Evolutionary conservation across 1,140 invertebrate species (phyloP), one percentile per base, ranked within the genome.

Genomic region (Idris sp.): DNA sequence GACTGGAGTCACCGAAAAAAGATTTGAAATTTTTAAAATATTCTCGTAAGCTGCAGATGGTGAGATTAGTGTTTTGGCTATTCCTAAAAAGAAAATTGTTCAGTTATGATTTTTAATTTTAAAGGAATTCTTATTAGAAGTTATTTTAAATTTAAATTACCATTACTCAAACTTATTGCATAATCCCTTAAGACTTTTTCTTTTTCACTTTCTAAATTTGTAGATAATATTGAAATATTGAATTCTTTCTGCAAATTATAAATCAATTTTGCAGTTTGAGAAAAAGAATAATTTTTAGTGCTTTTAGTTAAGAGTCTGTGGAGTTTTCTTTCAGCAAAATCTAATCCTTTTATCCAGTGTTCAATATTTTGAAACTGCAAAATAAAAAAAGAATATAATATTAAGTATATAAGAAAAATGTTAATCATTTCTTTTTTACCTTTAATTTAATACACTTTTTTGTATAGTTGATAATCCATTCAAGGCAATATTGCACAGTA

Each of bases 241-340:
- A 82, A 84, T 25, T 82, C 46, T 51, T 77, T 78, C 9, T 74
- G 74, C 22, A 86, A 65, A 13, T 19, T 5, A 30, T 81, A 81
- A 1, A 81, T 15, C 13, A 72, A 31, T 43, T 76, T 78, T 14
- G 83, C 40, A 33, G 74, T 48, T 14, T 71, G 18, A 33, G 83
- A 77, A n/a, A 4, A 67, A 25, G 46, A 31, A 28, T 76, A 38
- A 9, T 61, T 40, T 26, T 22, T 4, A 25, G 59, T 65, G 5
- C 1, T 56, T 38, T 43, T 25, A 2, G 11, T 25, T 15, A 48
- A 64, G 26, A 78, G 46, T 6, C 73, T 71, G 59, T 44, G 9
- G 8, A 84, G 43, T 61, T 75, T 76, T 10, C 16, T 30, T 40
- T 74, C 54, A 3, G 73, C 43, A 7, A 71, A 35, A 15, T 58